Evolutionary conservation across 2,113 vertebrate genomes (phyloP).

Genomic region (human (Homo sapiens)): GRCh38 chr6:118107501-118108000

Average conservation of each 20-base stretch:
- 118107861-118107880: background rate
- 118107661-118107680: background rate
- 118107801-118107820: background rate
- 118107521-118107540: constrained; percentile 7
- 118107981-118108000: background rate
- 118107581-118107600: background rate
- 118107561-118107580: background rate
- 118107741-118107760: background rate
- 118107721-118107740: background rate
- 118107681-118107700: background rate
- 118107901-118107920: background rate
- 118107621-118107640: background rate
- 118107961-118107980: background rate
- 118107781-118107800: background rate
- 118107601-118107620: background rate
- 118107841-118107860: background rate
- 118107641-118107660: background rate
- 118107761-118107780: background rate
- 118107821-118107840: background rate
- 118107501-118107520: background rate
- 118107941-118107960: background rate
- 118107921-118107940: background rate
- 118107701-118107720: background rate
- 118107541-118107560: background rate
- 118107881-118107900: background rate